Percentiles rank a stretch among this genome's conserved stretches.
Conservation (phyloP, 1,140 invertebrate species). For the Mercenaria mercenaria region DNA sequence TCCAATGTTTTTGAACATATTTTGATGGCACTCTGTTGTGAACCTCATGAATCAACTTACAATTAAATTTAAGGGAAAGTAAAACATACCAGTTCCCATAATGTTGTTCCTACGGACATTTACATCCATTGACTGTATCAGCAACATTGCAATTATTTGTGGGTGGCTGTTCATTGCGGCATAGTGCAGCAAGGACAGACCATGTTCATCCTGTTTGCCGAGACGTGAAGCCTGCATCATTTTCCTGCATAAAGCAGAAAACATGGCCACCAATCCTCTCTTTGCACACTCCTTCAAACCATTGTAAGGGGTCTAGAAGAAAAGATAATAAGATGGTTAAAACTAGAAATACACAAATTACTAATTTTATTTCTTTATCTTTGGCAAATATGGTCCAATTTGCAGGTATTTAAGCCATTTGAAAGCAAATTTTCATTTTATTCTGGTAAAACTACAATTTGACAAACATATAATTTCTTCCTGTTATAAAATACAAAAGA, state of each 20-base stretch:
- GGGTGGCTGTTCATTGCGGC: slow-evolving; percentile 85
- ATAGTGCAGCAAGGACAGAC: slow-evolving; percentile 84
- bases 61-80: neutral
- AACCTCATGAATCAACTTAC: no score
- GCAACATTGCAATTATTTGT: slow-evolving; percentile 82
- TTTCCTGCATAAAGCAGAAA: slow-evolving; percentile 82
- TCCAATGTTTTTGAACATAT: no score
- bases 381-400: no score
- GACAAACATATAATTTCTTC: no score
- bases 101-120: slow-evolving; percentile 83
- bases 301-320: slow-evolving; percentile 79
- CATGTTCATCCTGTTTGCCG: slow-evolving; percentile 85
- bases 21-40: no score
- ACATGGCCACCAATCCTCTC: slow-evolving; percentile 84
- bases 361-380: no score
- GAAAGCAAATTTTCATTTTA: no score
- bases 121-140: slow-evolving; percentile 83
- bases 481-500: no score
- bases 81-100: slow-evolving; percentile 80
- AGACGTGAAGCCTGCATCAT: slow-evolving; percentile 81
- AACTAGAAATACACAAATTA: no score
- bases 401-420: no score
- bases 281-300: slow-evolving; percentile 82
- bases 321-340: no score
- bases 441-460: no score